Percentiles rank a stretch among this genome's conserved stretches.
These are phyloP conservation scores for Syndactyla subalaris DNA, from an alignment of 2,797 vertebrate genomes.

Conservation along the genomic window DNA sequence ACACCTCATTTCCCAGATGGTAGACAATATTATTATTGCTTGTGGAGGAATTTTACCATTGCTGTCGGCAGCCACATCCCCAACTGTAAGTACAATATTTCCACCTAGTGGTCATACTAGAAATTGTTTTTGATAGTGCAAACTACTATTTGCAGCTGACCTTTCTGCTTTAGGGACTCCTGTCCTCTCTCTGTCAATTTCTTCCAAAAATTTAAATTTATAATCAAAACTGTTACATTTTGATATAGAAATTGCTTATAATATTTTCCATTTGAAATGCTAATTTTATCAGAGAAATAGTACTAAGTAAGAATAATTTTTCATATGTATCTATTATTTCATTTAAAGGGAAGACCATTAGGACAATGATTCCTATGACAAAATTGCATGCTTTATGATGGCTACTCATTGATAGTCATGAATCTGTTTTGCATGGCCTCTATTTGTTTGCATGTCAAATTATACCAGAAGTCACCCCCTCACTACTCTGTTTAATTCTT, in stretches of 20 bases:
- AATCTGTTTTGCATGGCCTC: not conserved
- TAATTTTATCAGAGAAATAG: not conserved
- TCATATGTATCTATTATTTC: not conserved
- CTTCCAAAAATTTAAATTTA: not conserved
- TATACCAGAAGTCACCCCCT: not conserved
- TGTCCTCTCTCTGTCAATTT: not conserved
- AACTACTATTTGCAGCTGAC: not conserved
- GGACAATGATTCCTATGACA: not conserved
- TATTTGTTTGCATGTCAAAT: not conserved
- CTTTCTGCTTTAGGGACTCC: not conserved
- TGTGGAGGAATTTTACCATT: conserved; percentile 98
- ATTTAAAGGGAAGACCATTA: not conserved
- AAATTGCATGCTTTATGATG: not conserved
- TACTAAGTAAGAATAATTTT: not conserved
- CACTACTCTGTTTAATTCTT: not conserved
- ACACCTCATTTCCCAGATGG: conserved; percentile 99
- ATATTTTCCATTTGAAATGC: not conserved
- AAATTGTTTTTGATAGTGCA: conserved; percentile 19
- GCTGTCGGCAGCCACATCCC: conserved; percentile 96
- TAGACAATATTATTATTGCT: conserved; percentile 99
- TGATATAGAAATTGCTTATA: not conserved
- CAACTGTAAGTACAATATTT: conserved; percentile 92
- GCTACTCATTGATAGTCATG: not conserved
- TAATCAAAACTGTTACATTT: not conserved
- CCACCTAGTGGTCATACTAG: conserved; percentile 76